Evolutionary conservation across 1,140 invertebrate genomes (phyloP).

Genomic region (Drosophila tristis): DNA sequence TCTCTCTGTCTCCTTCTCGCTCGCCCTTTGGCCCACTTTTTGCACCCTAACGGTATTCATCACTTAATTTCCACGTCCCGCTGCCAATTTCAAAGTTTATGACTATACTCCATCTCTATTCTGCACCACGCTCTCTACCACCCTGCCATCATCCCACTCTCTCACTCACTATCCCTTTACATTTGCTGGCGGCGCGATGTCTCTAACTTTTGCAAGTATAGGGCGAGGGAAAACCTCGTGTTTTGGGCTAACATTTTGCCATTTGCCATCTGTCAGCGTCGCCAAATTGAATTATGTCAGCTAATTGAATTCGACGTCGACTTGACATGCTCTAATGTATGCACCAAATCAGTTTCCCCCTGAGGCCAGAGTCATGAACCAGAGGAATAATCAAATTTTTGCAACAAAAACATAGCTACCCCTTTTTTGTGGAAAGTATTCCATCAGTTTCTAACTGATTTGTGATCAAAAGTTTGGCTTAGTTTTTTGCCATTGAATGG

Average conservation of each 20-base stretch:
- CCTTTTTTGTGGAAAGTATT: constrained; percentile 16
- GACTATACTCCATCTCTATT: constrained; percentile 16
- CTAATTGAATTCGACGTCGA: constrained; percentile 75
- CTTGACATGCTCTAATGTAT: constrained; percentile 76
- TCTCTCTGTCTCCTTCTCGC: too few relatives aligned
- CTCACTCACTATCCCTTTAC: background rate
- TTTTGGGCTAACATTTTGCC: constrained; percentile 62
- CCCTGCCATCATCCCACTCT: background rate
- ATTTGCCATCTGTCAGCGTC: constrained; percentile 76
- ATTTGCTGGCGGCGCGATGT: constrained; percentile 4
- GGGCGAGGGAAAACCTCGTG: constrained; percentile 41
- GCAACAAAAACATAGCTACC: constrained; percentile 19
- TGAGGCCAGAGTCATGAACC: background rate
- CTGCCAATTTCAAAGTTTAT: constrained; percentile 80
- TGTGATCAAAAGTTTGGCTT: background rate
- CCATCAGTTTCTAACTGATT: background rate
- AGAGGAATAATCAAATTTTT: constrained; percentile 63
- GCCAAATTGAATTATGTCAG: constrained; percentile 78
- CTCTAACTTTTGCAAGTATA: constrained; percentile 25
- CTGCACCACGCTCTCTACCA: background rate
- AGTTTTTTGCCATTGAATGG: constrained; percentile 28
- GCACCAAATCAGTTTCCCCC: constrained; percentile 70
- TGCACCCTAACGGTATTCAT: constrained; percentile 72
- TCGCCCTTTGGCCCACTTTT: constrained; percentile 55
- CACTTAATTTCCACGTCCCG: constrained; percentile 80